Evolutionary conservation across 1,140 invertebrate genomes (phyloP).

Genomic region (Drosophila athabasca): DNA sequence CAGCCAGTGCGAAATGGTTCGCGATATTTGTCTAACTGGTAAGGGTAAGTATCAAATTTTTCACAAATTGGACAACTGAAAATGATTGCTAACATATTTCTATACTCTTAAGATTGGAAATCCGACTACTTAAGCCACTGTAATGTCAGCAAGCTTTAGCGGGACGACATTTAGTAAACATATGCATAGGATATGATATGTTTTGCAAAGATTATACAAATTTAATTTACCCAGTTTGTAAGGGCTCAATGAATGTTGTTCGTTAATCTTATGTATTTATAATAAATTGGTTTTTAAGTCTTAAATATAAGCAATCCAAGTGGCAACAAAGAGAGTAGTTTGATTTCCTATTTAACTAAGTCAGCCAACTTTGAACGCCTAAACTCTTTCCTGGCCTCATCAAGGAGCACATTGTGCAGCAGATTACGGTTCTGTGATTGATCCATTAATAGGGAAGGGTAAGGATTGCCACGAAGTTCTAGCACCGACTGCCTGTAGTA

Average conservation of each 20-base stretch:
- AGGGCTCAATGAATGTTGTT: not conserved
- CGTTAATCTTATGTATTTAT: conserved; percentile 7
- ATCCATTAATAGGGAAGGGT: conserved; percentile 86
- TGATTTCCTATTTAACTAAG: conserved; percentile 47
- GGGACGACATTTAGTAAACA: not conserved
- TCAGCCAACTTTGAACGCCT: conserved; percentile 67
- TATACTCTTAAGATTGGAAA: conserved; percentile 65
- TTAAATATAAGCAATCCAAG: conserved; percentile 10
- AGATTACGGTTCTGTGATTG: conserved; percentile 86
- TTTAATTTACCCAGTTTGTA: not conserved
- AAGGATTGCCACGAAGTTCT: conserved; percentile 91
- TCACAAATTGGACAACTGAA: not conserved
- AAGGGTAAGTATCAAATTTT: conserved; percentile 49
- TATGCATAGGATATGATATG: too few relatives aligned
- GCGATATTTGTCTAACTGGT: conserved; percentile 72
- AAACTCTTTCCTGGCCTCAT: conserved; percentile 90
- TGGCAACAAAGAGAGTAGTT: not conserved
- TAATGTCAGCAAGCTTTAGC: conserved; percentile 64
- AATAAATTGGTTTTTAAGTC: conserved; percentile 30
- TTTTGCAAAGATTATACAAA: not conserved
- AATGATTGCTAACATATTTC: not conserved
- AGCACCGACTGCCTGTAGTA: conserved; percentile 87
- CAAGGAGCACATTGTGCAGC: conserved; percentile 89
- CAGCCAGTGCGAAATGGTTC: conserved; percentile 78
- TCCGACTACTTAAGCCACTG: conserved; percentile 72